These are phyloP conservation scores for Drosophila orosa DNA, from an alignment of 1,140 invertebrate species.

Conservation along the genomic window DNA sequence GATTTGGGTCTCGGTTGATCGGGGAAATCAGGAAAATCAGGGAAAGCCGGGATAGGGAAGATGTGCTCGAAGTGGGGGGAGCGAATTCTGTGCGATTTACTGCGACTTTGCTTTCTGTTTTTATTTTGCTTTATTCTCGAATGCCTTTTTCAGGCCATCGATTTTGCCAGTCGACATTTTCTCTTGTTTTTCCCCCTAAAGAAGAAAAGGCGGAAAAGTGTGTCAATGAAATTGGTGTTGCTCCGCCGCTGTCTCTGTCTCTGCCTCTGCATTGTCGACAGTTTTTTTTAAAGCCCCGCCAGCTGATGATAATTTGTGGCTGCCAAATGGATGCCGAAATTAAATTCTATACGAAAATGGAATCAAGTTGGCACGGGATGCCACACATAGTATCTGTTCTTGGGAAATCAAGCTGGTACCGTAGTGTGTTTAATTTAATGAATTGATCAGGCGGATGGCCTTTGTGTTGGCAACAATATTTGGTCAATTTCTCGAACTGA, in stretches of 20 bases:
- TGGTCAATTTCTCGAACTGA: constrained; percentile 42
- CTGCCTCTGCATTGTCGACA: constrained; percentile 55
- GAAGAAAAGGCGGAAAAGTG: constrained; percentile 54
- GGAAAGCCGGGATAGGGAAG: background rate
- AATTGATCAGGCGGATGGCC: constrained; percentile 13
- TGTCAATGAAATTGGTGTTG: constrained; percentile 77
- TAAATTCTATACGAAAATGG: constrained; percentile 4
- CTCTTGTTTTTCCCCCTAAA: constrained; percentile 34
- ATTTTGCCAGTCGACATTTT: constrained; percentile 73
- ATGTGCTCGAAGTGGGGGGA: background rate
- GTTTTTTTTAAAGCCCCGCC: constrained; percentile 55
- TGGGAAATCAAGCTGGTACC: background rate
- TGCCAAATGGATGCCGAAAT: constrained; percentile 24
- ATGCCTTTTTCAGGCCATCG: constrained; percentile 74
- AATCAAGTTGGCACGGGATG: background rate
- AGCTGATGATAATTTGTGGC: constrained; percentile 58
- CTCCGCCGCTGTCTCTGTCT: constrained; percentile 48
- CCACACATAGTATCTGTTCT: background rate
- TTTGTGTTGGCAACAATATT: constrained; percentile 46
- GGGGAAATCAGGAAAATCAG: constrained; percentile 13
- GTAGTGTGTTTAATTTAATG: constrained; percentile 20
- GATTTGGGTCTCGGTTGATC: constrained; percentile 15
- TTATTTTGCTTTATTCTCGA: constrained; percentile 76
- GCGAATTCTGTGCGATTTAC: constrained; percentile 67
- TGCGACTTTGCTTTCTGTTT: constrained; percentile 67